Percentiles rank a stretch among this genome's conserved stretches.
Conservation (phyloP, 1,140 invertebrate genomes). For the Brachionus paranguensis region DNA sequence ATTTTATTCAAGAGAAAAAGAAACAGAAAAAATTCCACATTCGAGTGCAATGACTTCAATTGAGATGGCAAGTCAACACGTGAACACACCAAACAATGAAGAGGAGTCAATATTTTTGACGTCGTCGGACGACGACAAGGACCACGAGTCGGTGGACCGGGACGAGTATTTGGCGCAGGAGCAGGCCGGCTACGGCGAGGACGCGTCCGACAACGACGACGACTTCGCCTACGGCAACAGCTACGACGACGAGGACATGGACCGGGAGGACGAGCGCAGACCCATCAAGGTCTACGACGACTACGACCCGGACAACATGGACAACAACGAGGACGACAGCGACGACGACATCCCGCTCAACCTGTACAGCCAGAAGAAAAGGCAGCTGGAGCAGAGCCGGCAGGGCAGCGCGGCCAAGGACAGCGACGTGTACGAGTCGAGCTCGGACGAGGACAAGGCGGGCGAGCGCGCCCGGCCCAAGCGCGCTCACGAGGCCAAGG, state of each 20-base stretch:
- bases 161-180: slow-evolving; percentile 13
- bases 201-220: slow-evolving; percentile 18
- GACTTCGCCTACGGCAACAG: neutral
- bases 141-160: neutral
- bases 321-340: neutral
- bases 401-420: neutral
- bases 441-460: neutral
- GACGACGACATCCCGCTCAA: slow-evolving; percentile 11
- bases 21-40: neutral
- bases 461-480: neutral
- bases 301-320: slow-evolving; percentile 3
- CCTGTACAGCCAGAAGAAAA: neutral
- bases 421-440: neutral
- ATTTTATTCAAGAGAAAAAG: neutral
- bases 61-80: neutral
- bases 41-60: neutral
- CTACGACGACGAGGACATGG: neutral
- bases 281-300: slow-evolving; percentile 36
- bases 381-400: neutral
- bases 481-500: neutral
- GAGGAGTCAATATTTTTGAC: slow-evolving; percentile 35
- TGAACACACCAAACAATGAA: slow-evolving; percentile 3
- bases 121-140: slow-evolving; percentile 32
- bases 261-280: neutral
- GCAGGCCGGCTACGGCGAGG: neutral